Percentiles rank a stretch among this genome's conserved stretches.
These are phyloP conservation scores for Drosophila glabriapex DNA, from an alignment of 2,888 invertebrate genomes.

Conservation along the genomic window DNA sequence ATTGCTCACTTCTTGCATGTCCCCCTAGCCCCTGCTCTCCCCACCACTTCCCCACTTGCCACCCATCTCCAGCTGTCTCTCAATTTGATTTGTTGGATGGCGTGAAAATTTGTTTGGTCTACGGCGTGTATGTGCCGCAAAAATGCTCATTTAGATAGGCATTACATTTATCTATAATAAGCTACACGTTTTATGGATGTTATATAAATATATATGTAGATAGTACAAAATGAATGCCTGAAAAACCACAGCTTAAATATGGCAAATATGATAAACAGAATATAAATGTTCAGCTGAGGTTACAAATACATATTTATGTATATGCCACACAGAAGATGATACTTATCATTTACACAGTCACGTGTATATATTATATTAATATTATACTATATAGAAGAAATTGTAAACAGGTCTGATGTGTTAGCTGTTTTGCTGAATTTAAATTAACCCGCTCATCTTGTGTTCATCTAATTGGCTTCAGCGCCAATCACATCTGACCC, in stretches of 20 bases:
- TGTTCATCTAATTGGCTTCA: conserved; percentile 24
- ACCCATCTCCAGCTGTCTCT: conserved; percentile 34
- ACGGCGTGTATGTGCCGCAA: conserved; percentile 44
- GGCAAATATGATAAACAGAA: background rate
- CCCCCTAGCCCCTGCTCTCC: background rate
- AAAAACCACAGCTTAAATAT: background rate
- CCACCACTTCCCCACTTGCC: conserved; percentile 3
- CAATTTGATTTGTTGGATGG: conserved; percentile 63
- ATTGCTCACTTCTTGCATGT: conserved; percentile 40
- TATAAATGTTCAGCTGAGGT: background rate
- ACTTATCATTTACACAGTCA: background rate
- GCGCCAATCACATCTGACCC: conserved; percentile 16
- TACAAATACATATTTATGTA: background rate
- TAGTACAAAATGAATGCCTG: background rate
- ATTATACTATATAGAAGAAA: background rate
- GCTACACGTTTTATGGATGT: background rate
- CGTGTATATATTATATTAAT: background rate
- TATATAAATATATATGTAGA: background rate
- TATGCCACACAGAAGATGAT: background rate
- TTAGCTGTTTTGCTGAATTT: background rate
- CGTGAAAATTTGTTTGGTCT: conserved; percentile 58
- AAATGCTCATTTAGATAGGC: conserved; percentile 33
- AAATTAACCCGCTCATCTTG: background rate
- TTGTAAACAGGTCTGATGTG: background rate
- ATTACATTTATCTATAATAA: conserved; percentile 17